Percentiles rank a stretch among this genome's conserved stretches.
These are phyloP conservation scores for Pangasius krempfi DNA, from an alignment of 2,797 vertebrate genomes.

Conservation along the genomic window DNA sequence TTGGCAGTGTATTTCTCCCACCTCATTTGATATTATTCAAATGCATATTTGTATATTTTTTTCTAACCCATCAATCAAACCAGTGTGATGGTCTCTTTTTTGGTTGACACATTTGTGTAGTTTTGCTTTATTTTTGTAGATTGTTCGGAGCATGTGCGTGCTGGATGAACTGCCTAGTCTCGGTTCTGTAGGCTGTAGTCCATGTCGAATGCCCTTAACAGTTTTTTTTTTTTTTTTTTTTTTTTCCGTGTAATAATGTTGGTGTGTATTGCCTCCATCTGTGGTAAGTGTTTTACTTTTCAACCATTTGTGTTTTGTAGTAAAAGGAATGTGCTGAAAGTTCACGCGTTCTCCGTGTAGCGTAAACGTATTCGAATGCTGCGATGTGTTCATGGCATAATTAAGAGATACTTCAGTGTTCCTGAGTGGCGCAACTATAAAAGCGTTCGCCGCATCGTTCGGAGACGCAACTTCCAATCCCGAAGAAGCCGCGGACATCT, in stretches of 20 bases:
- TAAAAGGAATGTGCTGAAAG: neutral
- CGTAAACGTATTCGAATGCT: neutral
- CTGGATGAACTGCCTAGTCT: constrained; percentile 87
- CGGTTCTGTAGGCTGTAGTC: constrained; percentile 62
- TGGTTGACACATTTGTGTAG: constrained; percentile 53
- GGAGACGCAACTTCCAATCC: neutral
- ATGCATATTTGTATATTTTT: constrained; percentile 21
- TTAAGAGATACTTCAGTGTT: neutral
- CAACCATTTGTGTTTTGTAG: constrained; percentile 20
- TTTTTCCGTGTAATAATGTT: constrained; percentile 50
- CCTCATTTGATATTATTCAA: neutral
- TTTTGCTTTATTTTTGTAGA: constrained; percentile 63
- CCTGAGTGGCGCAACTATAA: neutral
- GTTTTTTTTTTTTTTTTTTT: neutral
- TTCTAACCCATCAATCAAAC: constrained; percentile 45
- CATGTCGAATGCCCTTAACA: constrained; percentile 57
- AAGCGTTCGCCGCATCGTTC: neutral
- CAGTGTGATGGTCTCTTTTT: constrained; percentile 46
- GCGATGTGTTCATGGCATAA: neutral
- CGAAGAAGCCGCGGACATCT: neutral
- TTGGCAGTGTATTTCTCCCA: constrained; percentile 20
- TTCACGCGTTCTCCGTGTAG: neutral
- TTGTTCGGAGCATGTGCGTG: constrained; percentile 83
- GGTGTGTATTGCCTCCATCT: constrained; percentile 52
- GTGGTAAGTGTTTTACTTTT: constrained; percentile 69